These are phyloP conservation scores for Ctena decussata DNA, from an alignment of 2,888 invertebrate genomes.

Conservation along the genomic window DNA sequence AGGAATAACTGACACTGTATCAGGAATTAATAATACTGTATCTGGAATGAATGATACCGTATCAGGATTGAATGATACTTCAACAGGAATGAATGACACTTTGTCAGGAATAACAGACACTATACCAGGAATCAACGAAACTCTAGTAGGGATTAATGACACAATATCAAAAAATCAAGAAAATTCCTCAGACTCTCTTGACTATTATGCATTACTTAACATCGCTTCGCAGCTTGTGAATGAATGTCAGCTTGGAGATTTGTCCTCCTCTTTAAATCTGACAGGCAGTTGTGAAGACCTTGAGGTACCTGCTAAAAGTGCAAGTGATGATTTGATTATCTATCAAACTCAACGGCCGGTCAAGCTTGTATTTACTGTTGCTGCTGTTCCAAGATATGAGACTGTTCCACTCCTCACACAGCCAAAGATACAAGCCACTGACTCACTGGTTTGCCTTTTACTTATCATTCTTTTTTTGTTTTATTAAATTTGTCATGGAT, in stretches of 20 bases:
- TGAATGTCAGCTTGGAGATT: slow-evolving; percentile 44
- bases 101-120: too few species aligned
- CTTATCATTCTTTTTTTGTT: background rate
- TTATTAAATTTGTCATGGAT: too few species aligned
- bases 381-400: slow-evolving; percentile 36
- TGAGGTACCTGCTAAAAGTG: slow-evolving; percentile 21
- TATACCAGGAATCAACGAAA: too few species aligned
- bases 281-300: slow-evolving; percentile 22
- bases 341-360: slow-evolving; percentile 4
- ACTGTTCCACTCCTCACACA: slow-evolving; percentile 29
- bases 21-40: too few species aligned
- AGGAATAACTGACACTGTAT: too few species aligned
- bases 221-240: slow-evolving; percentile 8
- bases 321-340: slow-evolving; percentile 27
- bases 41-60: too few species aligned
- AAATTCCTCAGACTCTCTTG: too few species aligned
- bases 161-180: too few species aligned
- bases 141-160: slow-evolving; percentile 35
- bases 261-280: slow-evolving; percentile 33
- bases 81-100: too few species aligned
- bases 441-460: slow-evolving; percentile 25
- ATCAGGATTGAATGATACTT: too few species aligned
- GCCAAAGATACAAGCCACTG: slow-evolving; percentile 44
- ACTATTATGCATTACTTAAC: too few species aligned
- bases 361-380: slow-evolving; percentile 25